phyloP scores from a whole-genome alignment of 2,113 vertebrate genomes.

The Ophiodon elongatus region DNA sequence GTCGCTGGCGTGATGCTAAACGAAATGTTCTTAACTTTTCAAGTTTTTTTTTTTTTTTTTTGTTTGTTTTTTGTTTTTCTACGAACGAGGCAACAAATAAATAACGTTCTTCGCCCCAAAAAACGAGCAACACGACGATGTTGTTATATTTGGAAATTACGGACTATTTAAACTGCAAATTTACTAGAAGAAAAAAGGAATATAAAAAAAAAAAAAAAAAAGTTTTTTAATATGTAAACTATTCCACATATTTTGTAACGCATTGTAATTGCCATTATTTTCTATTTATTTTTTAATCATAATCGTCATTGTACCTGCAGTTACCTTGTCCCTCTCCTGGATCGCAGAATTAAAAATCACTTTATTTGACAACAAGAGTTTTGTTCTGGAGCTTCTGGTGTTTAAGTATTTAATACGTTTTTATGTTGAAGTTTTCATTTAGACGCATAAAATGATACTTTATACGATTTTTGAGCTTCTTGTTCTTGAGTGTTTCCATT shows the following conservation, averaged over 20 bases:
- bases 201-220: too few relatives aligned
- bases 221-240: constrained; percentile 79
- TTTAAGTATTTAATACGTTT: not conserved
- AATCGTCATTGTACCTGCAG: constrained; percentile 66
- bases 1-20: too few relatives aligned
- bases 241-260: constrained; percentile 85
- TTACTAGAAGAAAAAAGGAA: constrained; percentile 37
- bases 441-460: not conserved
- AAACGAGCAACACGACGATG: constrained; percentile 44
- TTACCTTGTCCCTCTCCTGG: constrained; percentile 65
- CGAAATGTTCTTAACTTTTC: too few relatives aligned
- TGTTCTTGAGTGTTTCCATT: not conserved
- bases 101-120: constrained; percentile 30
- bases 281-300: constrained; percentile 83
- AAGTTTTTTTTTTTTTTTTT: too few relatives aligned
- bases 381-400: not conserved
- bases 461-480: not conserved
- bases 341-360: constrained; percentile 66
- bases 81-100: constrained; percentile 48
- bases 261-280: constrained; percentile 82
- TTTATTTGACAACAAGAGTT: constrained; percentile 55
- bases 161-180: constrained; percentile 71
- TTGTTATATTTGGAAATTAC: constrained; percentile 67
- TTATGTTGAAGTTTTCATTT: not conserved
- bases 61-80: constrained; percentile 42